Evolutionary conservation across 1,140 invertebrate species (phyloP).

Genomic region (Aphidius gifuensis): DNA sequence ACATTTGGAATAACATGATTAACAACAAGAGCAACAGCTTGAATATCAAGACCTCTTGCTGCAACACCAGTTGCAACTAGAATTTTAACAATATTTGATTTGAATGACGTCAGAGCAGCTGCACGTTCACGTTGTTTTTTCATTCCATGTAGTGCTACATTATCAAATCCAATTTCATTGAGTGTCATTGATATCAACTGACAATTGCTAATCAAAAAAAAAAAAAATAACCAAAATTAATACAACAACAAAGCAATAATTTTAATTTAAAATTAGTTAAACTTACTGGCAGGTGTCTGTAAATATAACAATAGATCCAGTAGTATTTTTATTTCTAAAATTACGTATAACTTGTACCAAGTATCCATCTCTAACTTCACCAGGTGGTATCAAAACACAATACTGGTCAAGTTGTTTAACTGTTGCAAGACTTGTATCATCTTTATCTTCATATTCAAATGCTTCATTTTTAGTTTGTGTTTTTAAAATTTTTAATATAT

Average conservation of each 20-base stretch:
- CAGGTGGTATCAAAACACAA: constrained; percentile 80
- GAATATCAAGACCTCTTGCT: constrained; percentile 87
- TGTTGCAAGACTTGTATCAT: constrained; percentile 68
- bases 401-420: constrained; percentile 85
- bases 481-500: constrained; percentile 73
- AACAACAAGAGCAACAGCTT: constrained; percentile 86
- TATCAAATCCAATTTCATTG: constrained; percentile 81
- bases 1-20: constrained; percentile 90
- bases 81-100: constrained; percentile 80
- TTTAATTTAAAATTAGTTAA: not conserved
- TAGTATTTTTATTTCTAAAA: constrained; percentile 68
- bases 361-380: constrained; percentile 90
- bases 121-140: constrained; percentile 79
- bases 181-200: constrained; percentile 82
- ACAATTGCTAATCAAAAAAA: constrained; percentile 63
- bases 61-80: constrained; percentile 96
- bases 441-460: constrained; percentile 56
- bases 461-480: constrained; percentile 61
- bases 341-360: constrained; percentile 83
- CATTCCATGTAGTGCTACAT: constrained; percentile 84
- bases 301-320: constrained; percentile 87
- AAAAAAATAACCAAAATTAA: not conserved
- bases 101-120: constrained; percentile 77
- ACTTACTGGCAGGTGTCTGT: constrained; percentile 90
- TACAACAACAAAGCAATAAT: not conserved